phyloP scores from a whole-genome alignment of 1,140 invertebrate species.

The Vollenhovia emeryi region DNA sequence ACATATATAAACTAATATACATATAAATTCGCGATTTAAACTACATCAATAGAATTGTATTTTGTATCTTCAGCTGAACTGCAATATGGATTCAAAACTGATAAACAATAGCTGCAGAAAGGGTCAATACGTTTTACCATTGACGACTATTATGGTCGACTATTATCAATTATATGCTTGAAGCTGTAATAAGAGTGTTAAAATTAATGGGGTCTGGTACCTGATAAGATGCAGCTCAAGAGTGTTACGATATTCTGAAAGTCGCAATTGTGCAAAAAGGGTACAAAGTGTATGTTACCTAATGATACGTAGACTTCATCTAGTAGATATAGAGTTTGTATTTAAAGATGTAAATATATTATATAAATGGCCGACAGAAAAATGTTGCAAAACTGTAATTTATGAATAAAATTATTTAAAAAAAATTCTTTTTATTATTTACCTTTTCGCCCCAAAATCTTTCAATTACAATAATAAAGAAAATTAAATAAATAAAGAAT shows the following conservation, averaged over 20 bases:
- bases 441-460: background rate
- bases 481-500: background rate
- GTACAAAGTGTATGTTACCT: background rate
- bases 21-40: background rate
- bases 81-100: conserved; percentile 45
- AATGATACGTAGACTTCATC: background rate
- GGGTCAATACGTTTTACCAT: background rate
- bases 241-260: background rate
- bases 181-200: background rate
- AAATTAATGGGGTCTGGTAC: background rate
- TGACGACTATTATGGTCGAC: background rate
- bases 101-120: background rate
- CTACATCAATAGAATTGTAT: background rate
- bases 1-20: background rate
- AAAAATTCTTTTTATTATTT: background rate
- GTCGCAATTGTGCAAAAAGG: background rate
- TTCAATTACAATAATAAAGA: background rate
- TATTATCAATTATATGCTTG: background rate
- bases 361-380: background rate
- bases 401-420: background rate
- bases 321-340: background rate
- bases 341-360: background rate
- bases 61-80: conserved; percentile 60
- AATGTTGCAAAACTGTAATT: background rate
- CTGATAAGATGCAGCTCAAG: background rate